Base-by-base conservation (phyloP, 2,888 invertebrate species). In the Neuroscelio doddi region DNA sequence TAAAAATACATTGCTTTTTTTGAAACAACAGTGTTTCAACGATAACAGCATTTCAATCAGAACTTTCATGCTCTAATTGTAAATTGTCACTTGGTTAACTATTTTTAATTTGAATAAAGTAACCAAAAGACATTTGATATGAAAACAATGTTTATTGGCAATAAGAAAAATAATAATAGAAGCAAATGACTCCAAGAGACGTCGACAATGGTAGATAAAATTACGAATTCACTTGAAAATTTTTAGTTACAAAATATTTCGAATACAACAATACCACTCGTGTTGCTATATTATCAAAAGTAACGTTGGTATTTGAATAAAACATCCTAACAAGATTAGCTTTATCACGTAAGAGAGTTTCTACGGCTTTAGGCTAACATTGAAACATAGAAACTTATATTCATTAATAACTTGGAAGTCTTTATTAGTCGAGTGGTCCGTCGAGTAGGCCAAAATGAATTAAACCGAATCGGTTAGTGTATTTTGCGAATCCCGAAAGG, bases 381-480 rank as follows among this genome's bases (percentile, higher is more conserved):
- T 56, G 47, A 41, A 51, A 50, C 39, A 42, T 63, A 52, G 56
- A 17, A 56, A 63, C 47, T 46, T 38, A 57, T 34, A 21, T 57
- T 63, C 51, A 52, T 51, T 24, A 44, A 57, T 52, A 56, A 56
- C 52, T 63, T 63, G 52, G 56, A 32, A 30, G 38, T 52, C 47
- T 57, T 57, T 63, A 56, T 49, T 56, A 63, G 57, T 47, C 63
- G 57, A 63, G 46, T 62, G 62, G 56, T 46, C 21, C 21, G 21
- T 21, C 21, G 21, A 62, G 44, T 38, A 62, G 63, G 47, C 63
- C 57, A 63, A 64, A 24, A 38, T 45, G 44, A 64, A 57, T 64
- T 58, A 52, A 64, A 64, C 64, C 57, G 64, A 64, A 64, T 64
- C 64, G 57, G 57, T 64, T 64, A 52, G 49, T 42, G 44, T 58